Evolutionary conservation across 2,113 vertebrate species (phyloP), one percentile per base, ranked within the genome.

Genomic region (Nanorana parkeri): DNA sequence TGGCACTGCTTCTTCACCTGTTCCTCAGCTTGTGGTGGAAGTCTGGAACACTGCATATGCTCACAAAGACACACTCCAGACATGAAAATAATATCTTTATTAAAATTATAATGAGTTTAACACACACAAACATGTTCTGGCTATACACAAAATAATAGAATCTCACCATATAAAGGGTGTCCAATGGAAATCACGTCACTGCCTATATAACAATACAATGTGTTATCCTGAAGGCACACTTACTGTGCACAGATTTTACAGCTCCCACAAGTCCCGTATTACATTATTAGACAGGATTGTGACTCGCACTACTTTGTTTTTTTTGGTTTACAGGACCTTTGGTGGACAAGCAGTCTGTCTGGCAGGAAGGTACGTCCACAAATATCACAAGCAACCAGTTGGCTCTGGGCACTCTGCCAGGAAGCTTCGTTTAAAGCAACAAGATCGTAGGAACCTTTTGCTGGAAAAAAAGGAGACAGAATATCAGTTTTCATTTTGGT

Each of bases 361-460:
- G 94, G 93, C 84, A 90, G 88, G 90, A 95, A 95, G 87, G 93
- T 94, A 51, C 92, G 84, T 81, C 93, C 91, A 84, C 94, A 95
- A 89, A 89, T 71, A 85, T 86, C 74, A 88, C 93, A 94, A 88
- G 93, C 90, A 91, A 94, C 89, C 87, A 93, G 81, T 89, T 93
- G 93, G 84, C 84, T 90, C 90, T 93, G 92, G 92, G 92, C 89
- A 0, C 89, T 92, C 83, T 52, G 90, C 94, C 93, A 95, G 81
- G 92, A 91, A 85, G 93, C 90, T 87, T 94, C 91, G 10, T 94
- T 94, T 89, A 93, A 87, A 89, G 91, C 85, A 85, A 91, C 87
- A 5, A 94, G 89, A 93, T 95, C 92, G 88, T 91, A 94, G 89
- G 90, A 93, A 83, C 90, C 92, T 91, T 92, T 94, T 88, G 90